Evolutionary conservation across 2,888 invertebrate species (phyloP), one percentile per base, ranked within the genome.

Genomic region (Acrobeloides nanus): DNA sequence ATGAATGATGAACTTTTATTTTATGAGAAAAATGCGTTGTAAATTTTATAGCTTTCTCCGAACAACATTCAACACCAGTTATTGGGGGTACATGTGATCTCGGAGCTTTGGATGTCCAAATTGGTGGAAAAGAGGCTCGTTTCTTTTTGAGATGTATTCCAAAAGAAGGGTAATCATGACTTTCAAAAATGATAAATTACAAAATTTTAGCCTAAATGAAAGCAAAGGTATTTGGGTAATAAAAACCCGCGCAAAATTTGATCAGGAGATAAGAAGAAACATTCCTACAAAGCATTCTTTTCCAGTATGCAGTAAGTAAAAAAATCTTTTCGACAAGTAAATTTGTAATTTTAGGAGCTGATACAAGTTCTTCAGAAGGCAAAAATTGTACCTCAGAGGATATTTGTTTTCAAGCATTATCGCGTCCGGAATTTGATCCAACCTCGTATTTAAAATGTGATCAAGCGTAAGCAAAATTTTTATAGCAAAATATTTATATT

Each of bases 221-320:
- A n/a, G n/a, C n/a, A n/a, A n/a, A n/a, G 71, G 71, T 46, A 64
- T 71, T 25, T 71, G 71, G 71, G 72, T 72, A 24, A 71, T 71
- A 40, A 72, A 72, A 49, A 64, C n/a, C n/a, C n/a, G n/a, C n/a
- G n/a, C n/a, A n/a, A n/a, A n/a, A n/a, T n/a, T n/a, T n/a, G n/a
- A n/a, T n/a, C n/a, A n/a, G n/a, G n/a, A n/a, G n/a, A n/a, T n/a
- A n/a, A n/a, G n/a, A n/a, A n/a, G n/a, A n/a, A n/a, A n/a, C n/a
- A n/a, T n/a, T n/a, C n/a, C n/a, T n/a, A n/a, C n/a, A n/a, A n/a
- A n/a, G n/a, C n/a, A n/a, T n/a, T n/a, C n/a, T n/a, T n/a, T n/a
- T n/a, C n/a, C n/a, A n/a, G 42, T 53, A 40, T 53, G 53, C 31
- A 56, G 53, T 53, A 21, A 60, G 48, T 33, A 21, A 15, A 35